These are phyloP conservation scores for Machaerirhynchus nigripectus DNA, from an alignment of 2,113 vertebrate species.

Conservation along the genomic window DNA sequence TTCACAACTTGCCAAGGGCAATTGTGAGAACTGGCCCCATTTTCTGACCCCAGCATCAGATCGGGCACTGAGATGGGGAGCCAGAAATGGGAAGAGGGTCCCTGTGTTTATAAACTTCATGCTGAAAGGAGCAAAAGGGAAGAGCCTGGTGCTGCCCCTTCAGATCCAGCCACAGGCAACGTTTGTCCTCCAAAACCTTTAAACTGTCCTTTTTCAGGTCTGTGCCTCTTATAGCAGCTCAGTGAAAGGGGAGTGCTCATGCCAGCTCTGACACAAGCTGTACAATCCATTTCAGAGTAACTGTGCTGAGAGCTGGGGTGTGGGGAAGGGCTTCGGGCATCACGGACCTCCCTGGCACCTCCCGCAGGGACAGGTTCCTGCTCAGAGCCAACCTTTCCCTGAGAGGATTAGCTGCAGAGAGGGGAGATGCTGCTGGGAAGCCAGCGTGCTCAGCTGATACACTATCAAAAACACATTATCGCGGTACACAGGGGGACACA, in stretches of 20 bases:
- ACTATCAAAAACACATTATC: neutral
- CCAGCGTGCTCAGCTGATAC: neutral
- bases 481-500: rapidly evolving
- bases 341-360: rapidly evolving
- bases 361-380: neutral
- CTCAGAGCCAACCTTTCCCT: neutral
- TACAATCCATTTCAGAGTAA: neutral
- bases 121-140: neutral
- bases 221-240: neutral
- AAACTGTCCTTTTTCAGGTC: neutral
- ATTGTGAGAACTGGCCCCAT: neutral
- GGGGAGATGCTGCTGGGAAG: neutral
- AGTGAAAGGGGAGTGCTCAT: neutral
- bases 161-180: neutral
- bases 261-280: neutral
- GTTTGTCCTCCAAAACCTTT: neutral
- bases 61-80: neutral
- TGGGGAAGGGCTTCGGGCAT: rapidly evolving
- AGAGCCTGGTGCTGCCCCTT: neutral
- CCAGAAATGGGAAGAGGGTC: neutral
- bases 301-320: rapidly evolving
- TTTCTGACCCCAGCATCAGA: neutral
- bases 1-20: neutral
- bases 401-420: neutral
- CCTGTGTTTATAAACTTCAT: neutral